These are phyloP conservation scores for Dicentrarchus labrax DNA, from an alignment of 2,113 vertebrate species.

Conservation along the genomic window DNA sequence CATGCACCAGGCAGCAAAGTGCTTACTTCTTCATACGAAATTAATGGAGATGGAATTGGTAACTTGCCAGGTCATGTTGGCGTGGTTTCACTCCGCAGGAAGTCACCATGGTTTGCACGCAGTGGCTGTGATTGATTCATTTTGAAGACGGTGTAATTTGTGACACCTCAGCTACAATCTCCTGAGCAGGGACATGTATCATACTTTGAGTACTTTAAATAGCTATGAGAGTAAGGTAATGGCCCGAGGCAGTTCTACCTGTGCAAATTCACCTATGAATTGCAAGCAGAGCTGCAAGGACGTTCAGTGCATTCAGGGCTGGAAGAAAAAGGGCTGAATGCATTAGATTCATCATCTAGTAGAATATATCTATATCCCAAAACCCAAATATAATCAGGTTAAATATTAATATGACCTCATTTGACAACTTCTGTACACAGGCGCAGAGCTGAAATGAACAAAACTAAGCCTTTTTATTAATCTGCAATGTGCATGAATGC, in stretches of 20 bases:
- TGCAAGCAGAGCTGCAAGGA: slow-evolving; percentile 49
- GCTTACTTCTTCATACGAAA: slow-evolving; percentile 33
- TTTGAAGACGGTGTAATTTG: slow-evolving; percentile 32
- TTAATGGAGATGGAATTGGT: slow-evolving; percentile 40
- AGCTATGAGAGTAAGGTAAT: slow-evolving; percentile 52
- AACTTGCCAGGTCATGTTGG: slow-evolving; percentile 2
- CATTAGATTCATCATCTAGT: slow-evolving; percentile 4
- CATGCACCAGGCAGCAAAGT: slow-evolving; percentile 8
- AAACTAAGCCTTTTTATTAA: not conserved
- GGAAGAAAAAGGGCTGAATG: slow-evolving; percentile 2
- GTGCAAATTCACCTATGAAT: slow-evolving; percentile 46
- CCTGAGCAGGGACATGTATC: slow-evolving; percentile 37
- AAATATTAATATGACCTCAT: slow-evolving; percentile 3
- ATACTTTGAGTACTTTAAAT: slow-evolving; percentile 58
- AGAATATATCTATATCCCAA: not conserved
- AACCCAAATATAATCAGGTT: slow-evolving; percentile 6
- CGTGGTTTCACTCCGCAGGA: slow-evolving; percentile 5
- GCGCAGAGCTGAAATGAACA: not conserved
- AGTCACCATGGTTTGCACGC: not conserved
- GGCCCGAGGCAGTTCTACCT: slow-evolving; percentile 48
- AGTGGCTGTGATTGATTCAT: slow-evolving; percentile 33
- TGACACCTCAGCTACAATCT: slow-evolving; percentile 38
- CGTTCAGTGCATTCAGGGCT: slow-evolving; percentile 17
- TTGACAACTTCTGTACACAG: not conserved
- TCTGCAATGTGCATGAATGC: not conserved